Percentiles rank a stretch among this genome's conserved stretches.
Evolutionary conservation across 2,888 invertebrate genomes (phyloP).

Genomic region (Limnephilus marmoratus): DNA sequence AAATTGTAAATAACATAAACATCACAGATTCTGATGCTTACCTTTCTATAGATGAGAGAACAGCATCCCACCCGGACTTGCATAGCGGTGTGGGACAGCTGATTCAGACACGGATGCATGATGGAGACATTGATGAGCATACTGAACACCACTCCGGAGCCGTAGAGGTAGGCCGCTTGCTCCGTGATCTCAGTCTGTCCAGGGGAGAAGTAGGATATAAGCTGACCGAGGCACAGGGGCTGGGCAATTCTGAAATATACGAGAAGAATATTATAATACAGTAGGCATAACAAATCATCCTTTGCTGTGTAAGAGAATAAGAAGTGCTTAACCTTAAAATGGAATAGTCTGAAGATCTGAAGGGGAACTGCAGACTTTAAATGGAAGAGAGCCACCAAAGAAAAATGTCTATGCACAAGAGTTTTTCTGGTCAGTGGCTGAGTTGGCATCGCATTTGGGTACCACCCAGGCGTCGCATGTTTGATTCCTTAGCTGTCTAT

Average conservation of each 20-base stretch:
- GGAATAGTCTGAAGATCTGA: too few species aligned
- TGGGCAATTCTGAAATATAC: slow-evolving; percentile 77
- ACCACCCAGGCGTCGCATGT: too few species aligned
- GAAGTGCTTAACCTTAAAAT: background rate
- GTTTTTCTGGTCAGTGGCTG: too few species aligned
- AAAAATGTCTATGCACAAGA: too few species aligned
- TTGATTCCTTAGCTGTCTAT: too few species aligned
- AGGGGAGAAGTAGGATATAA: slow-evolving; percentile 83
- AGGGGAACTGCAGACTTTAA: background rate
- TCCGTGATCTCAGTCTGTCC: slow-evolving; percentile 72
- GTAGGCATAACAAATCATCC: too few species aligned
- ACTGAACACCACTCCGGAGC: slow-evolving; percentile 79
- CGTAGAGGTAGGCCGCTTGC: slow-evolving; percentile 82
- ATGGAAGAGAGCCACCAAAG: too few species aligned
- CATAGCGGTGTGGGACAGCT: slow-evolving; percentile 82
- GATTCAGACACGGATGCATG: slow-evolving; percentile 81
- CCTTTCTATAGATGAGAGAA: slow-evolving; percentile 86
- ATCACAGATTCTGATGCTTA: slow-evolving; percentile 68
- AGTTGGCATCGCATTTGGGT: too few species aligned
- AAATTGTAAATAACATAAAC: too few species aligned
- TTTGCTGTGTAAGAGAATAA: background rate
- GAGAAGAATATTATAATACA: background rate
- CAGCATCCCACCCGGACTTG: slow-evolving; percentile 83
- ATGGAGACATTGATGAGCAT: slow-evolving; percentile 72
- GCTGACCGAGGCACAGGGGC: slow-evolving; percentile 81